Evolutionary conservation across 2,797 vertebrate genomes (phyloP), one percentile per base, ranked within the genome.

Genomic region (Acanthurus leucopareius): DNA sequence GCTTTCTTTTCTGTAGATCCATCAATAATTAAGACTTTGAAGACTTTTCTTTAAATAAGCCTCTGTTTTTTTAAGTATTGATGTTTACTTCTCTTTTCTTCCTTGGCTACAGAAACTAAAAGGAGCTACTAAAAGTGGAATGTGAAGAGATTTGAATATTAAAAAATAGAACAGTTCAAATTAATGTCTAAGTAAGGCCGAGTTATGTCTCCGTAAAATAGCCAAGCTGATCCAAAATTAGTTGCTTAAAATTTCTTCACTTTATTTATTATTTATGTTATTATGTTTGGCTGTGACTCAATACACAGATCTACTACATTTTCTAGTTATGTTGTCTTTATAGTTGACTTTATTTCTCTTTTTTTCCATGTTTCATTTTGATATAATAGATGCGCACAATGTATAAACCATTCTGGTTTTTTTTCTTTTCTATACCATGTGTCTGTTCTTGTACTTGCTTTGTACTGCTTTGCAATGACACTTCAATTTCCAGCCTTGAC

Each of bases 1-100:
- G 32, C 40, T 68, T 69, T 59, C 0, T 48, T 65, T 80, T 75
- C 51, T 19, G n/a, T n/a, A 13, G 4, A 45, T 20, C 44, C 71
- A 48, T 77, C 69, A 75, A 40, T 48, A 45, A 64, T 65, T 40
- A 60, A 73, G 69, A 57, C 8, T 14, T 76, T 73, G 2, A 25
- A 73, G 0, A 0, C n/a, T 61, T 51, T 59, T 2, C 40, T 64
- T 75, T 57, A 64, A 53, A 52, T 67, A 66, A 38, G 10, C 45
- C 64, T 77, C 60, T 57, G 47, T 51, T 79, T 51, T 75, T 60
- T 35, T 15, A 38, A 25, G 63, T 80, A 70, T 79, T 75, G 69
- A 79, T 89, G 71, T 86, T 81, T 79, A 66, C 22, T 57, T 62
- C 47, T 77, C 64, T 68, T 58, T 60, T 65, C 35, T 69, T 14